Evolutionary conservation across 2,113 vertebrate species (phyloP), one percentile per base, ranked within the genome.

Genomic region (Actenoides lindsayi): DNA sequence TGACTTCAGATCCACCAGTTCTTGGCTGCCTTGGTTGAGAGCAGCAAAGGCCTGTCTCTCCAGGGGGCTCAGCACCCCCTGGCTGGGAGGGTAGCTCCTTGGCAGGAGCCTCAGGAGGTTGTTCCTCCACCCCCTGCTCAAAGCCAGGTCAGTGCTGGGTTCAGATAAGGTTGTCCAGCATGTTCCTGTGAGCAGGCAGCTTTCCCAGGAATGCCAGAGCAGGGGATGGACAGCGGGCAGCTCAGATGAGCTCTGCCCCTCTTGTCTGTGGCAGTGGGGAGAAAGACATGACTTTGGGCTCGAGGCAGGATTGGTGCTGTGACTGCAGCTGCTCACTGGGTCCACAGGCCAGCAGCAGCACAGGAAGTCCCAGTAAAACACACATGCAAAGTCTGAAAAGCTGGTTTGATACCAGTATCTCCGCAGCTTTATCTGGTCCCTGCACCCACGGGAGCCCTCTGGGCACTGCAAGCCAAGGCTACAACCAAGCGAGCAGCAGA

Each of bases 121-220:
- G 0, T 9, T 88, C 30, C 37, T 70, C 13, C 65, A 57, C 23
- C 10, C 62, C 21, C 27, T 64, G 62, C 62, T 60, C 57, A 35
- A 60, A 35, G 60, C 44, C 2, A 3, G n/a, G 15, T 10, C 44
- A 41, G 44, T 1, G 1, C 54, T 62, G 53, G n/a, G 20, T 42
- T 57, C 42, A 13, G 42, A 21, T 44, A 3, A 24, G 16, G 31
- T 19, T 95, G 41, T 39, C 17, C 54, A 28, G 42, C 56, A 19
- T 1, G 0, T 30, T 70, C 37, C n/a, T 0, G 1, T 11, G 20
- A 56, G 28, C 3, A 1, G 54, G 13, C 1, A 4, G 30, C 42
- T 76, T 68, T 5, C 46, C 81, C 53, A 65, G 59, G 17, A 41
- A 18, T 28, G 31, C 28, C 33, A 7, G 23, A 51, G 64, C 18